A percentile compares a stretch with the other conserved stretches of the same genome.
phyloP scores from a whole-genome alignment of 2,888 invertebrate genomes.

The Petrolisthes cinctipes region DNA sequence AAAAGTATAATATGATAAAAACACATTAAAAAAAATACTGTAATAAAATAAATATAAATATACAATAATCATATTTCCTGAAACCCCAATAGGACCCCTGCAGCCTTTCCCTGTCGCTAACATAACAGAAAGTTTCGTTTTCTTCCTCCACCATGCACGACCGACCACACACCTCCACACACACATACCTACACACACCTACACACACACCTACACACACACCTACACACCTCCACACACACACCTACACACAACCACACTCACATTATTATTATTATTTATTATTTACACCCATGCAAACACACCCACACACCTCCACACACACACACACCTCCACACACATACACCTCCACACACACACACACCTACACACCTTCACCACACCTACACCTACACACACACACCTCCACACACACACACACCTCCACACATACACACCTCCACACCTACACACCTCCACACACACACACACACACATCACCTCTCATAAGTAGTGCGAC shows the following conservation, averaged over 20 bases:
- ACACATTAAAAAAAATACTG: no score
- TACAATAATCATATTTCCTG: no score
- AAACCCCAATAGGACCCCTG: no score
- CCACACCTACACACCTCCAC: background rate
- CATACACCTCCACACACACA: background rate
- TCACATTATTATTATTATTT: no score
- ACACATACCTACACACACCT: background rate
- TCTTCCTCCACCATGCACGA: no score
- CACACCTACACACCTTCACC: background rate
- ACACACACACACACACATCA: background rate
- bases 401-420: slow-evolving; percentile 5
- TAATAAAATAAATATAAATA: no score
- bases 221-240: background rate
- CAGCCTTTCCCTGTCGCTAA: no score
- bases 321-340: background rate
- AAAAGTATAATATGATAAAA: no score
- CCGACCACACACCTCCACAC: background rate
- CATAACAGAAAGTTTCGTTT: no score
- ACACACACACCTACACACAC: slow-evolving; percentile 23
- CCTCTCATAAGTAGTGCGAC: background rate
- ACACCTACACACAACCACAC: background rate
- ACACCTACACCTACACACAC: background rate
- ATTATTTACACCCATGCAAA: no score
- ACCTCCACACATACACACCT: slow-evolving; percentile 16
- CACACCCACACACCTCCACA: no score